Base-by-base conservation (phyloP, 2,113 vertebrate species). In the Silurus meridionalis region DNA sequence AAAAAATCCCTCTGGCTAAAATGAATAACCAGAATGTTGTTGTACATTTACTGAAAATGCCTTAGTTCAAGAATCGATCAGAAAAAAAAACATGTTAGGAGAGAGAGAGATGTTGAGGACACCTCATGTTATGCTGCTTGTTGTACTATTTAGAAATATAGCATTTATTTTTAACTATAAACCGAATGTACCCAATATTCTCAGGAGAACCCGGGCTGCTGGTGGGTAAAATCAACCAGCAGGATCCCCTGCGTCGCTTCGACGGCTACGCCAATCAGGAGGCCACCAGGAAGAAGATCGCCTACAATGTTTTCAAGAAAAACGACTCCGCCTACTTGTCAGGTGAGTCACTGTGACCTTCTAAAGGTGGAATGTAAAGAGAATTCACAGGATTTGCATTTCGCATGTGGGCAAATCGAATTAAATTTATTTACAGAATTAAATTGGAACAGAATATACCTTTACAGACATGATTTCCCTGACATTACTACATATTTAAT, bases 261-360 rank as follows among this genome's bases (percentile, higher is more conserved):
- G 97, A 97, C 0, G 97, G 97, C 50, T 98, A 98, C 1, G 92
- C 94, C 19, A 96, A 91, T 52, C 89, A 95, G 80, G 95, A 94
- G 0, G 95, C 96, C 87, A 97, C 95, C 79, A 91, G 19, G 88
- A 92, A 95, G 90, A 98, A 98, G 94, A 95, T 97, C 0, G 93
- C 94, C 2, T 81, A 85, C 89, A 91, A 94, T 0, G 96, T 97
- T 15, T 97, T 97, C 52, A 90, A 89, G 88, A 95, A 93, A 82
- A 96, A 96, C 0, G 97, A 98, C 93, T 94, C 94, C 0, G 96
- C 94, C 8, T 98, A 98, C 89, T 87, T 97, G 5, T 97, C 97
- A 91, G 97, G 97, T 94, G 84, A 69, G 46, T 37, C 67, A 52
- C n/a, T 77, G 10, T 10, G 9, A 21, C 0, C 53, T 79, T 37